phyloP scores from a whole-genome alignment of 2,888 invertebrate genomes.

The Caenorhabditis macrosperma region DNA sequence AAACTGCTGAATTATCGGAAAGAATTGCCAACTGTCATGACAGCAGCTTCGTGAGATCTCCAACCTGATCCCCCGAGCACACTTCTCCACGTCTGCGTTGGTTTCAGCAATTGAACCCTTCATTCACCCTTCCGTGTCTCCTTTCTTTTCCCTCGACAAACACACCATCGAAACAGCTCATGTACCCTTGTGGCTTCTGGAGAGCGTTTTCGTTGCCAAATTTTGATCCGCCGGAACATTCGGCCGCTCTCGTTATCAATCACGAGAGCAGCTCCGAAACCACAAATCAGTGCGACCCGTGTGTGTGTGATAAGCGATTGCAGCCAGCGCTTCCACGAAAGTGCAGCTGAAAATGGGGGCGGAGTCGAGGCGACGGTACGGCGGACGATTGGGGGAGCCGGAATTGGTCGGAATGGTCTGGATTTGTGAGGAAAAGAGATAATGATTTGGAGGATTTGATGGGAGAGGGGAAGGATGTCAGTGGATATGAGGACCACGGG shows the following conservation, averaged over 20 bases:
- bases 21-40: too few relatives aligned
- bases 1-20: too few relatives aligned
- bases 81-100: too few relatives aligned
- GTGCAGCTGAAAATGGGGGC: background rate
- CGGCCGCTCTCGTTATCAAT: slow-evolving; percentile 17
- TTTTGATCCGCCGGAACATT: background rate
- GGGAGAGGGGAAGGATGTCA: background rate
- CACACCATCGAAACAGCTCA: too few relatives aligned
- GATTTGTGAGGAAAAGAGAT: background rate
- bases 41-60: too few relatives aligned
- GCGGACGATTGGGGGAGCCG: background rate
- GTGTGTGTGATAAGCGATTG: slow-evolving; percentile 9
- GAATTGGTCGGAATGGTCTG: background rate
- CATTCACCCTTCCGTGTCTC: too few relatives aligned
- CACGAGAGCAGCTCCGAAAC: slow-evolving; percentile 35
- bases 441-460: background rate
- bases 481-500: too few relatives aligned
- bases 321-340: slow-evolving; percentile 4
- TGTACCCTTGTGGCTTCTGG: too few relatives aligned
- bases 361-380: background rate
- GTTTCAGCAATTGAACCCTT: too few relatives aligned
- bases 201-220: background rate
- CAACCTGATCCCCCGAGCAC: too few relatives aligned
- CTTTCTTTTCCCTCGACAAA: too few relatives aligned
- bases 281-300: slow-evolving; percentile 20